Evolutionary conservation across 1,140 invertebrate genomes (phyloP), one percentile per base, ranked within the genome.

Genomic region (Hycleus cichorii): DNA sequence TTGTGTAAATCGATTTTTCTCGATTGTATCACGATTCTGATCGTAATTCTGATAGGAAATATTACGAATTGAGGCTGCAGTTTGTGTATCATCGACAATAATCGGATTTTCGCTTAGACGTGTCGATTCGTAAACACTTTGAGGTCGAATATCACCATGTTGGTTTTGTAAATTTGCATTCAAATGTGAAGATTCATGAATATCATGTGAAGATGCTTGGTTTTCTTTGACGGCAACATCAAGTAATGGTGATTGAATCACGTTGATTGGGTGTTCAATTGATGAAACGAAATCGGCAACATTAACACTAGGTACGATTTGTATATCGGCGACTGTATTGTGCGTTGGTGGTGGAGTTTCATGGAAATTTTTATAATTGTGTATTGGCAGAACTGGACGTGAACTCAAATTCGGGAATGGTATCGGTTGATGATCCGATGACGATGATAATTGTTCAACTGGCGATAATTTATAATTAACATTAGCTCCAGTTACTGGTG

Each of bases 201-300:
- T 18, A 10, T 45, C 45, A 32, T 56, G 40, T 42, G 50, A 39
- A 50, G 43, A 10, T 25, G 58, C 27, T 53, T 42, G 42, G 47
- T 67, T 46, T 54, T 72, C 74, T 42, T 65, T 58, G 10, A 71
- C 64, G 49, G 75, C 73, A 46, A 83, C 75, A 62, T 85, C 83
- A 39, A 85, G 77, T 26, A 84, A 63, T 52, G 83, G 82, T 38
- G 83, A 83, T 60, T 83, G 79, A 46, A 84, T 77, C 47, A 81
- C 72, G 42, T 78, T 80, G 10, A 81, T 75, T 6, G 83, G 83
- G 73, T 86, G 83, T 62, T 86, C 83, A 58, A 86, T 74, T 11
- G 81, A 80, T 40, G 83, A 81, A 9, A 82, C 75, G 66, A 77
- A 85, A 63, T 84, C 82, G 10, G 77, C 80, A 32, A 85, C 52